Evolutionary conservation across 2,888 invertebrate genomes (phyloP).

Genomic region (Eupithecia vulgata): DNA sequence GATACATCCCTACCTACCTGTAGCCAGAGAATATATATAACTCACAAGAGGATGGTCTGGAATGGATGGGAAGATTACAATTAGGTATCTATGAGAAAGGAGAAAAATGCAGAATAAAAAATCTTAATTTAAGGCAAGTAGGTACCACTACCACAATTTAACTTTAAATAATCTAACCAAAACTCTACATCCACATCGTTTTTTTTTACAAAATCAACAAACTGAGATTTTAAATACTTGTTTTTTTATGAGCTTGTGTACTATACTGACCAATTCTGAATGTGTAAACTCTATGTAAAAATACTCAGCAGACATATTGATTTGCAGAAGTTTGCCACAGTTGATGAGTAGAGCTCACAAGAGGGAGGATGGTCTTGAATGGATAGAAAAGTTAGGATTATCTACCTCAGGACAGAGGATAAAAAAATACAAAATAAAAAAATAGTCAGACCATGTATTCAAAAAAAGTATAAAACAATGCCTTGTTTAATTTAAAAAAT

Average conservation of each 20-base stretch:
- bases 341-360: constrained; percentile 51
- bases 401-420: background rate
- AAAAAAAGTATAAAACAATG: background rate
- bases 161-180: constrained; percentile 67
- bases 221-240: constrained; percentile 66
- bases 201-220: constrained; percentile 72
- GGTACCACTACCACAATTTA: constrained; percentile 19
- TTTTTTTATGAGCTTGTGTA: constrained; percentile 70
- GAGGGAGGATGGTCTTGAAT: background rate
- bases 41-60: background rate
- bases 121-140: background rate
- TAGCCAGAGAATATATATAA: background rate
- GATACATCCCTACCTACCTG: background rate
- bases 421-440: background rate
- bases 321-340: constrained; percentile 66
- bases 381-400: background rate
- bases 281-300: constrained; percentile 81
- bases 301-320: constrained; percentile 67
- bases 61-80: background rate
- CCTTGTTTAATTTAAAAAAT: background rate
- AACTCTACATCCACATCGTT: constrained; percentile 69
- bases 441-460: background rate
- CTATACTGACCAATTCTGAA: constrained; percentile 72
- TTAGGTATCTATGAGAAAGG: background rate
- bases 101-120: constrained; percentile 2